Evolutionary conservation across 2,797 vertebrate species (phyloP), one percentile per base, ranked within the genome.

Genomic region (Oophaga sylvatica): DNA sequence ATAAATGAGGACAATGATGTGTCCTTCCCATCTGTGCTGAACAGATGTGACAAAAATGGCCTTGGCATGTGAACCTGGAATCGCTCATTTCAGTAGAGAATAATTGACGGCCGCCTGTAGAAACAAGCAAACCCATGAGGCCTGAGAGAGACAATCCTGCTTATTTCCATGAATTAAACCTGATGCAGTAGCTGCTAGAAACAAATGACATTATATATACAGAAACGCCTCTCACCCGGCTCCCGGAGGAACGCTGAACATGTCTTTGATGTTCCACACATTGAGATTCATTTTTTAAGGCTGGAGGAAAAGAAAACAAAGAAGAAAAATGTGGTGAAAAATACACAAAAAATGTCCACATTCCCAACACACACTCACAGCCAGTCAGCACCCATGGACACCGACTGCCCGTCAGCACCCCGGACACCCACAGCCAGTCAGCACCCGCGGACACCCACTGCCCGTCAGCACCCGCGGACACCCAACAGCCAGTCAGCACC

Each of bases 231-330:
- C 94, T 95, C 92, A 96, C 95, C 94, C 93, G 0, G 91, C 81
- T 79, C 91, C 90, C 88, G 92, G 91, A 0, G 94, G 94, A 19
- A 91, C 93, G 90, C 85, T 95, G 88, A 95, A 77, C 93, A 95
- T 94, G 79, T 96, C 95, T 92, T 95, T 96, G 90, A 94, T 91
- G 87, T 93, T 96, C 95, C 95, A 96, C 81, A 95, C 3, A 3
- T 95, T 96, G 75, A 92, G 81, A 89, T 93, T 95, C 95, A 96
- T 94, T 91, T 90, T 53, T 73, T 68, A 89, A 87, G 59, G 80
- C 88, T 91, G 63, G 41, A 71, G 62, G 84, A 80, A 81, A 87
- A 77, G 79, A 10, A 71, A 73, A 83, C 35, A 87, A 75, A 56
- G 9, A 4, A n/a, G 35, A 56, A 26, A 77, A 77, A 31, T 48